A percentile compares a stretch with the other conserved stretches of the same genome.
phyloP scores from a whole-genome alignment of 2,113 vertebrate species.

The Rhombomys opimus region DNA sequence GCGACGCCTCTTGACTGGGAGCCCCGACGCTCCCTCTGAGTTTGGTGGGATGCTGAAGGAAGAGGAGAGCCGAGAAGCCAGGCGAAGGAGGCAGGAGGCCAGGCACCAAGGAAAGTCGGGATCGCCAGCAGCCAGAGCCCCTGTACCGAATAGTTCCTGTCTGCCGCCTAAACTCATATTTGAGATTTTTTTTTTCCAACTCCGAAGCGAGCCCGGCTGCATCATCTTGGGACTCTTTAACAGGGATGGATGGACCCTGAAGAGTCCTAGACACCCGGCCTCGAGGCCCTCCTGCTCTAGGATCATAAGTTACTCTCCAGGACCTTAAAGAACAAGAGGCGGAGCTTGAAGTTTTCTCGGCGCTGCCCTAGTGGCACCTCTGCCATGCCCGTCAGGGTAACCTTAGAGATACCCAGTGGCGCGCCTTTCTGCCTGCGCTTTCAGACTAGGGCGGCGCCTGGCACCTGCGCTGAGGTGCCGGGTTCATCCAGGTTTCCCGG shows the following conservation, averaged over 20 bases:
- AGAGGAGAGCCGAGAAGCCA: background rate
- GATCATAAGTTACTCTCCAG: background rate
- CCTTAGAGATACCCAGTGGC: conserved; percentile 40
- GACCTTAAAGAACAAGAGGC: background rate
- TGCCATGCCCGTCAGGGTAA: conserved; percentile 41
- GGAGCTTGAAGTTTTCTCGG: background rate
- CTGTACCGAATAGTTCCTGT: background rate
- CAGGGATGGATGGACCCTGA: background rate
- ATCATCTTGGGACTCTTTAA: background rate
- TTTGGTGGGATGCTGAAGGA: background rate
- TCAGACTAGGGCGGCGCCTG: background rate
- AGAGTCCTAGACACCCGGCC: background rate
- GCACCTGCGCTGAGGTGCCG: background rate
- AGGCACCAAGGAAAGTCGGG: background rate
- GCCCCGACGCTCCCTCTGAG: background rate
- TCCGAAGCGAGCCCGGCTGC: background rate
- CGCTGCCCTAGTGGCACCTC: conserved; percentile 1
- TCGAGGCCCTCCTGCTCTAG: background rate
- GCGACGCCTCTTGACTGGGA: too few species aligned
- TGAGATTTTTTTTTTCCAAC: background rate
- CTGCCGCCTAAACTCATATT: background rate
- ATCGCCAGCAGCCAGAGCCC: background rate
- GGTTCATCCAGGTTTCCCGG: background rate
- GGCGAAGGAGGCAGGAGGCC: background rate
- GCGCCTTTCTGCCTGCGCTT: background rate